phyloP scores from a whole-genome alignment of 2,888 invertebrate species.

The Tachina fera region DNA sequence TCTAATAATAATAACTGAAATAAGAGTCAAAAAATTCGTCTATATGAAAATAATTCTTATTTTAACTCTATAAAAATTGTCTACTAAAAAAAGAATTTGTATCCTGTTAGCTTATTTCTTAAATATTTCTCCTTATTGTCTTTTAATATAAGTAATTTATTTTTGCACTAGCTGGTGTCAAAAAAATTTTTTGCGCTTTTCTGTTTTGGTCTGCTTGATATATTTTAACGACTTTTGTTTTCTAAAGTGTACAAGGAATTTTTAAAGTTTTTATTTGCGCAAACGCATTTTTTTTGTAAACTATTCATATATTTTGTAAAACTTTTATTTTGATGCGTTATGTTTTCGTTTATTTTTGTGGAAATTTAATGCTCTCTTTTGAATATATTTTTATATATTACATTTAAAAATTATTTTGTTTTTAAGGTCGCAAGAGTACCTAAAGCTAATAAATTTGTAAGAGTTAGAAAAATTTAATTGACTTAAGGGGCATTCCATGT shows the following conservation, averaged over 20 bases:
- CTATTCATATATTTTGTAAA: slow-evolving; percentile 25
- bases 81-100: no score
- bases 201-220: not conserved
- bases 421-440: slow-evolving; percentile 60
- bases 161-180: not conserved
- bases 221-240: slow-evolving; percentile 11
- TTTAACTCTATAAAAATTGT: no score
- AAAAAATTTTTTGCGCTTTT: not conserved
- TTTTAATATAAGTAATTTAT: not conserved
- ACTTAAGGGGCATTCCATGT: no score
- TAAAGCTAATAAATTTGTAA: slow-evolving; percentile 67
- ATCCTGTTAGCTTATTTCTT: no score
- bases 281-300: slow-evolving; percentile 42
- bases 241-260: slow-evolving; percentile 12
- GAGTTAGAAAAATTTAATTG: slow-evolving; percentile 14
- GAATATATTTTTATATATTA: slow-evolving; percentile 19
- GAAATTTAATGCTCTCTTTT: slow-evolving; percentile 14
- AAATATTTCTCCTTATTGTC: not conserved
- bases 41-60: not conserved
- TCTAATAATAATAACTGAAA: no score
- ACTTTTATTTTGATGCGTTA: slow-evolving; percentile 55
- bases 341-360: slow-evolving; percentile 29
- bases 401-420: slow-evolving; percentile 5
- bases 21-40: not conserved
- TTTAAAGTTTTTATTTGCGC: not conserved